Base-by-base conservation (phyloP, 2,113 vertebrate species). In the Myxocyprinus asiaticus region DNA sequence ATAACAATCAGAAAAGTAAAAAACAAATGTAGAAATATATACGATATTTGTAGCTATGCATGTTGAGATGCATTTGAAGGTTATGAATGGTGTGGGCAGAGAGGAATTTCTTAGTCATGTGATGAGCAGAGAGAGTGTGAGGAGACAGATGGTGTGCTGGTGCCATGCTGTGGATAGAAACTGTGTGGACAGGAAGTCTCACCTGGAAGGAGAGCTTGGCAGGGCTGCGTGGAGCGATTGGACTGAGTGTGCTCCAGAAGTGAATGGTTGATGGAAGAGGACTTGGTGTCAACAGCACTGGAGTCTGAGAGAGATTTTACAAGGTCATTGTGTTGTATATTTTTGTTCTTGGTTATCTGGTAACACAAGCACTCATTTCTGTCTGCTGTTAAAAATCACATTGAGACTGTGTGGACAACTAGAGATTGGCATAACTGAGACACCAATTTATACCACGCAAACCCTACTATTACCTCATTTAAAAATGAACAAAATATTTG, bases 131-230 rank as follows among this genome's bases (percentile, higher is more conserved):
- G 78, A 61, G 12, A 47, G 59, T 71, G 81, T 55, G 81, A 51
- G 62, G 76, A 55, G 65, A 81, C 17, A 87, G 84, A 85, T 85
- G 89, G 81, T 76, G 67, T 9, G 78, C 83, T 7, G 64, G 53
- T 64, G 51, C 67, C 79, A 10, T 56, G 69, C 78, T 15, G 56
- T 45, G 80, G 78, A 76, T 61, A 51, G 79, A 84, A 79, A 76
- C 56, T 50, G 77, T 65, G 77, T 73, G 55, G 75, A 78, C 72
- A 82, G 74, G 73, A 79, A 81, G 74, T 55, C 83, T 84, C 93
- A 97, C 95, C 95, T 97, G 96, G 90, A 97, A 97, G 87, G 95
- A 96, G 84, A 96, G 95, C 82, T 95, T 96, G 88, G 95, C 95
- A 0, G 96, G 96, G 7, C 95, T 96, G 72, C 94, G 95, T 8